phyloP scores from a whole-genome alignment of 2,113 vertebrate species.

The Neolamprologus hecqui region DNA sequence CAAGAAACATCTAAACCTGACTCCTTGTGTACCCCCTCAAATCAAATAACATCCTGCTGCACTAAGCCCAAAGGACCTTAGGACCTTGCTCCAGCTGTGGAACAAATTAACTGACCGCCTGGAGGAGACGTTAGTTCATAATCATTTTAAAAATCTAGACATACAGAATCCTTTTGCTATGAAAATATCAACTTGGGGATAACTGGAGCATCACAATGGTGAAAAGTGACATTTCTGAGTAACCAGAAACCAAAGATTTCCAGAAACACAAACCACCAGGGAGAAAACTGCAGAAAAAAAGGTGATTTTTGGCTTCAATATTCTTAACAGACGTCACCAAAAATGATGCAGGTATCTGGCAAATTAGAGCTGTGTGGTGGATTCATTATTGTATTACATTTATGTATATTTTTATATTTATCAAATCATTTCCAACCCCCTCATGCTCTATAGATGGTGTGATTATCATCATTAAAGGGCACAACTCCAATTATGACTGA shows the following conservation, averaged over 20 bases:
- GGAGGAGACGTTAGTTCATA: background rate
- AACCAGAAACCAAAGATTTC: background rate
- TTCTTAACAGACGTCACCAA: background rate
- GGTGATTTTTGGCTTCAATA: background rate
- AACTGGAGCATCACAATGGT: background rate
- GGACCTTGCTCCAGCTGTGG: background rate
- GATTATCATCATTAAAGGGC: background rate
- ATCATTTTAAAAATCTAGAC: background rate
- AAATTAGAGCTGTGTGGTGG: background rate
- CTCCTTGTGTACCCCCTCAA: background rate
- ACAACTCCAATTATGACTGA: background rate
- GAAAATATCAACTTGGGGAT: background rate
- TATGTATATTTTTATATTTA: background rate
- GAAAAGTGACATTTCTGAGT: background rate
- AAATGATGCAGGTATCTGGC: background rate
- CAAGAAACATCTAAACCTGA: background rate
- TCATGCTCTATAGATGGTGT: background rate
- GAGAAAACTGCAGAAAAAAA: background rate
- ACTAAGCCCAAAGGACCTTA: background rate
- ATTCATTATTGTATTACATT: background rate
- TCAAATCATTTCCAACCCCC: background rate
- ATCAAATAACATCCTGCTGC: constrained; percentile 8
- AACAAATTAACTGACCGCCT: constrained; percentile 1
- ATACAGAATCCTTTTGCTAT: background rate
- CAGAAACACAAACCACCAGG: background rate